Conservation (phyloP, 2,797 vertebrate species). For the Catharus ustulatus region DNA sequence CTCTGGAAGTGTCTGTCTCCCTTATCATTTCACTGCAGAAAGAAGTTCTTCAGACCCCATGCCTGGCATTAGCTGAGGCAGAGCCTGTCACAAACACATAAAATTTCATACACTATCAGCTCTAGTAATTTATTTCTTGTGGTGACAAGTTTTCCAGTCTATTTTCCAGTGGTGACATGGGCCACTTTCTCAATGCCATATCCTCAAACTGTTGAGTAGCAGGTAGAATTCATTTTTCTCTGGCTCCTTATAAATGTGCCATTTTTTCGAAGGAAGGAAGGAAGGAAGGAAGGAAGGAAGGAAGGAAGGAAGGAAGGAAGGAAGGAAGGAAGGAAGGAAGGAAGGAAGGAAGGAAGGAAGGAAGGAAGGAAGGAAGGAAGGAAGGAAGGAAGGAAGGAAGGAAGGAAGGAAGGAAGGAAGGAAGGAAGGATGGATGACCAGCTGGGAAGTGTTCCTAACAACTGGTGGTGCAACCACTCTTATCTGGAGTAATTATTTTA, state of each 20-base stretch:
- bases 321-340: background rate
- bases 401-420: background rate
- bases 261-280: background rate
- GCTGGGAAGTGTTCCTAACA: background rate
- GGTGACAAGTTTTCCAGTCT: background rate
- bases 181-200: background rate
- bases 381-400: background rate
- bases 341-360: background rate
- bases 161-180: background rate
- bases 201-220: background rate
- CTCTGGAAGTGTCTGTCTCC: conserved; percentile 5
- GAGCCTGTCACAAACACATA: background rate
- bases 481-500: background rate
- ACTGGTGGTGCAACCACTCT: background rate
- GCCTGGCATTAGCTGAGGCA: background rate
- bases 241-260: background rate
- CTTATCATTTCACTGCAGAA: conserved; percentile 17
- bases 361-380: background rate
- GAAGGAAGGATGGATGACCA: background rate
- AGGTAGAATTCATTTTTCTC: background rate
- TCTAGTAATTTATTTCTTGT: background rate
- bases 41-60: background rate
- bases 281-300: background rate
- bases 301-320: background rate
- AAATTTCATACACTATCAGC: background rate